Base-by-base conservation (phyloP, 2,113 vertebrate genomes). In the Ceyx margarethae region DNA sequence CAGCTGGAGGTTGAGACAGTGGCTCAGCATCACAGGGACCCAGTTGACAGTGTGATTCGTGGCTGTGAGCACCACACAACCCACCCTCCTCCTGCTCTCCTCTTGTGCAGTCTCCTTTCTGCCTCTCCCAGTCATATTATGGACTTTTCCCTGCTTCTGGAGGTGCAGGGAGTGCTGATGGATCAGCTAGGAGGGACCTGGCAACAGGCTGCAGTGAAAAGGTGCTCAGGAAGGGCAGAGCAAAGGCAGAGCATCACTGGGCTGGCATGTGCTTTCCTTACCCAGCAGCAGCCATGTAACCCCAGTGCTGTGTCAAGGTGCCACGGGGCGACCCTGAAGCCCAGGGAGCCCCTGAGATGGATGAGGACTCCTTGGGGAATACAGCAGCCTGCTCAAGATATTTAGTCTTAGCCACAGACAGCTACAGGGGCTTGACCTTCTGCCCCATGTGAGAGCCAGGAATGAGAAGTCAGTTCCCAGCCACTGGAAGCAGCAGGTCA, bases 1-100 rank as follows among this genome's bases (percentile, higher is more conserved):
- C 84, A 91, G 95, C 68, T 90, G 87, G 89, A 94, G 90, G 92
- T n/a, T 86, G 83, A 4, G 5, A 75, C 66, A 73, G 92, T 76
- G 77, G 92, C 91, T 95, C 93, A 90, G 89, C 91, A 89, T 29
- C 93, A 82, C 54, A 45, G 92, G 68, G 79, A 95, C 60, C 42
- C 56, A 69, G 73, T 80, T 91, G 91, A 82, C 18, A 88, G 90
- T 54, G 45, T 40, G 28, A 29, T 65, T 57, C 40, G 15, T 4
- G 45, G 50, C 89, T 91, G 62, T 46, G 40, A 50, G 84, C 19
- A 89, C 62, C 81, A 85, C 48, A 1, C 66, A 11, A 61, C 42
- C 50, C 11, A 61, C 42, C 50, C 61, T 92, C 81, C 48, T 58
- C 17, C 51, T 74, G 58, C 71, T 65, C 87, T 66, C 81, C 54